Base-by-base conservation (phyloP, 2,113 vertebrate species). In the Hirundichthys speculiger region DNA sequence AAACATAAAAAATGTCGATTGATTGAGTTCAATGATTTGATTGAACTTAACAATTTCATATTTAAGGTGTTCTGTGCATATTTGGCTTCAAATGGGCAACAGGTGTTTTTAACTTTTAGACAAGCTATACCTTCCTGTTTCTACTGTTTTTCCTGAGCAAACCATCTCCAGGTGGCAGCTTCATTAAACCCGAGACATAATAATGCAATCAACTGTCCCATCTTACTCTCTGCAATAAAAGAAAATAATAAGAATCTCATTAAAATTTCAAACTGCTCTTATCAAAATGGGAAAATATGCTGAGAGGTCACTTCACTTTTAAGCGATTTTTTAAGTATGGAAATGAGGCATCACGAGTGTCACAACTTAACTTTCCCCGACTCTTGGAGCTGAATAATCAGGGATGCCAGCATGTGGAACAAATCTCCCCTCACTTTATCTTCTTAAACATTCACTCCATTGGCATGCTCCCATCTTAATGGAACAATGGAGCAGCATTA, bases 401-500 rank as follows among this genome's bases (percentile, higher is more conserved):
- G 69, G 66, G 70, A 52, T 61, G 46, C 27, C 52, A 66, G 71
- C 66, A 66, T 59, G 73, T 60, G 64, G 64, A 78, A 82, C 64
- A 76, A 84, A 86, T 77, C 73, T 79, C 64, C 45, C 51, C 20
- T 79, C 49, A 34, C 65, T 76, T 84, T 88, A 84, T 89, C 86
- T 86, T 73, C 70, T 78, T 77, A 46, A 75, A 72, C 89, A 87
- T 79, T 86, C 88, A 46, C 75, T 72, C 45, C 25, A 63, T 69
- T 74, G 73, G 82, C 84, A 72, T 55, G 54, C 73, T 82, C 75
- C 64, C 71, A 60, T 83, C 83, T 85, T 81, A 75, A 77, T 67
- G 71, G 75, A 87, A 88, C 89, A 89, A 88, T 83, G 78, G 67
- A 69, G 77, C 69, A 64, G 85, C 75, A 79, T 85, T 87, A 86